Percentiles rank a stretch among this genome's conserved stretches.
These are phyloP conservation scores for Poeciliopsis infans DNA, from an alignment of 2,797 vertebrate genomes.

Conservation along the genomic window DNA sequence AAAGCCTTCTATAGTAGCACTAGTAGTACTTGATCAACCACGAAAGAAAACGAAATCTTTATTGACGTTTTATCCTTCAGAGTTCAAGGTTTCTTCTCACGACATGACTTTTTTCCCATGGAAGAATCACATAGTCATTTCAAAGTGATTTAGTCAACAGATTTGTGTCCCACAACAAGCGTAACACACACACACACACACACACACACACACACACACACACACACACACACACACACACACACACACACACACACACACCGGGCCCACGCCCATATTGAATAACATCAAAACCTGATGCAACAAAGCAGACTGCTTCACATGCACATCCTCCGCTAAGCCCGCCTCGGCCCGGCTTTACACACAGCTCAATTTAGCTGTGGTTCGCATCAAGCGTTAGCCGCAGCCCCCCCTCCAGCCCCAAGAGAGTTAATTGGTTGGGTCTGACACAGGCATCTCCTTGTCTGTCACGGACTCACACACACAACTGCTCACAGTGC, in stretches of 20 bases:
- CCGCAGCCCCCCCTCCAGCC: conserved; percentile 54
- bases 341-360: conserved; percentile 42
- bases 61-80: not conserved
- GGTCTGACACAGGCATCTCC: conserved; percentile 68
- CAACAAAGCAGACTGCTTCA: conserved; percentile 45
- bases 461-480: conserved; percentile 62
- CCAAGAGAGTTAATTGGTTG: conserved; percentile 59
- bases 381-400: conserved; percentile 61
- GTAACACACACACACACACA: not conserved
- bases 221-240: not conserved
- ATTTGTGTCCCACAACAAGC: conserved; percentile 1
- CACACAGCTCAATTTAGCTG: conserved; percentile 69
- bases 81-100: not conserved
- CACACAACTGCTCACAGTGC: conserved; percentile 33
- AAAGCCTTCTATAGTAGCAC: not conserved
- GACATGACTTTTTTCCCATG: not conserved
- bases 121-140: not conserved
- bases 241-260: not conserved
- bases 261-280: not conserved
- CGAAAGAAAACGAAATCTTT: not conserved
- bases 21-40: not conserved
- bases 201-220: no score
- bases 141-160: not conserved
- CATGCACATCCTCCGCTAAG: conserved; percentile 50
- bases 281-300: conserved; percentile 17